Conservation (phyloP, 2,888 invertebrate species). For the Melieria crassipennis region DNA sequence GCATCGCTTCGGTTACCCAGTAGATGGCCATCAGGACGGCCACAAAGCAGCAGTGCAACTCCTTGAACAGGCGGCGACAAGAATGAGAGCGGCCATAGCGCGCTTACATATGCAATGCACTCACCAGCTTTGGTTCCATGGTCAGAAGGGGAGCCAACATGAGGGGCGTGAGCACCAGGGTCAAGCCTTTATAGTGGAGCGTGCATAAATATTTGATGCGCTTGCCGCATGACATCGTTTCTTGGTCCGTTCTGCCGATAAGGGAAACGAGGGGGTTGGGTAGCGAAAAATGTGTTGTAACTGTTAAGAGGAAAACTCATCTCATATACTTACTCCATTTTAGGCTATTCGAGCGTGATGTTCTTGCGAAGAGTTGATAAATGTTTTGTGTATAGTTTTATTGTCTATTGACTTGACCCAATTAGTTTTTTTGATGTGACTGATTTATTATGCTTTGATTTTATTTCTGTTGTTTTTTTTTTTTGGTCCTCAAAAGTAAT, state of each 20-base stretch:
- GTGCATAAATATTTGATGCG: constrained; percentile 25
- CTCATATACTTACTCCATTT: background rate
- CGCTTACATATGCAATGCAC: background rate
- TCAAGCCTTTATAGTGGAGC: constrained; percentile 27
- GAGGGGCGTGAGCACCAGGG: constrained; percentile 20
- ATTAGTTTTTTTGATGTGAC: no score
- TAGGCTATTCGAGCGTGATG: no score
- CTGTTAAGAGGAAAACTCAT: background rate
- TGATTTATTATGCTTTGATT: no score
- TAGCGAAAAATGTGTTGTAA: background rate
- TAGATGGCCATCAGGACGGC: constrained; percentile 81
- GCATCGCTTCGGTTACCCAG: constrained; percentile 84
- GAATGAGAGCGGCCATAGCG: background rate
- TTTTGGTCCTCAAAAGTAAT: no score
- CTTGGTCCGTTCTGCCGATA: background rate
- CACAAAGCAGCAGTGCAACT: constrained; percentile 78
- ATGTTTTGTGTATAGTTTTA: no score
- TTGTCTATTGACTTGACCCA: no score
- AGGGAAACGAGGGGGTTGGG: background rate
- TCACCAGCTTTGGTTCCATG: constrained; percentile 29
- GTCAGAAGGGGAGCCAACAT: constrained; percentile 35
- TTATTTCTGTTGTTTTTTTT: no score
- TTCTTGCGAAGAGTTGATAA: no score
- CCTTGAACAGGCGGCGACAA: constrained; percentile 59
- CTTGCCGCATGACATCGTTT: background rate